phyloP scores from a whole-genome alignment of 2,888 invertebrate species.

The Heliothis peltigera region DNA sequence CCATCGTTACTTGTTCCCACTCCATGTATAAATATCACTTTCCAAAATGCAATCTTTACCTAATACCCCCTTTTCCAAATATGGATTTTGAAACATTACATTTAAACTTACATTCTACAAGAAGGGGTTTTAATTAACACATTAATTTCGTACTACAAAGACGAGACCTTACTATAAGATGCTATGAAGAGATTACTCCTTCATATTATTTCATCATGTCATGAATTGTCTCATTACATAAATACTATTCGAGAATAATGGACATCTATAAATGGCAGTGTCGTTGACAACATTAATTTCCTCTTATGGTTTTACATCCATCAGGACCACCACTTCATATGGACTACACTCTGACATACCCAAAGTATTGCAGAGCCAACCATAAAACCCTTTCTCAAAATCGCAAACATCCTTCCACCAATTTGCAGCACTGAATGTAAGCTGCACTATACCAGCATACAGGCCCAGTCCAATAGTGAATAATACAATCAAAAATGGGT shows the following conservation, averaged over 20 bases:
- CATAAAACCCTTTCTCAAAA: conserved; percentile 94
- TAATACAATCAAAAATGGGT: conserved; percentile 92
- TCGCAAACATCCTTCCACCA: conserved; percentile 93
- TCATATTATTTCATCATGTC: neutral
- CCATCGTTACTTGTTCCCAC: conserved; percentile 63
- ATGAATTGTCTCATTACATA: conserved; percentile 12
- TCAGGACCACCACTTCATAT: conserved; percentile 92
- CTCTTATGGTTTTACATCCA: conserved; percentile 87
- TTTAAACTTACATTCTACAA: conserved; percentile 39
- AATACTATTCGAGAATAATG: conserved; percentile 1
- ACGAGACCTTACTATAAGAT: conserved; percentile 19
- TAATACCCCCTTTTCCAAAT: conserved; percentile 40
- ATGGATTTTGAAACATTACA: conserved; percentile 44
- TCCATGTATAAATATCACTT: conserved; percentile 62
- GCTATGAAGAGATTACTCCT: neutral
- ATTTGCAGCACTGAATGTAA: conserved; percentile 92
- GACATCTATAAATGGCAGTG: conserved; percentile 28
- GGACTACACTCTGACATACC: conserved; percentile 93
- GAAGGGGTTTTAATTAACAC: conserved; percentile 27
- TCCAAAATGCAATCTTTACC: conserved; percentile 50
- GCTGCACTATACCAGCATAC: conserved; percentile 92
- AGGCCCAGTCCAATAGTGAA: conserved; percentile 92
- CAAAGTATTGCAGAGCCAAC: conserved; percentile 92
- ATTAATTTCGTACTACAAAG: conserved; percentile 6
- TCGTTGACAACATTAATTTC: conserved; percentile 8